phyloP scores from a whole-genome alignment of 2,888 invertebrate species.

The Lottia gigantea region DNA sequence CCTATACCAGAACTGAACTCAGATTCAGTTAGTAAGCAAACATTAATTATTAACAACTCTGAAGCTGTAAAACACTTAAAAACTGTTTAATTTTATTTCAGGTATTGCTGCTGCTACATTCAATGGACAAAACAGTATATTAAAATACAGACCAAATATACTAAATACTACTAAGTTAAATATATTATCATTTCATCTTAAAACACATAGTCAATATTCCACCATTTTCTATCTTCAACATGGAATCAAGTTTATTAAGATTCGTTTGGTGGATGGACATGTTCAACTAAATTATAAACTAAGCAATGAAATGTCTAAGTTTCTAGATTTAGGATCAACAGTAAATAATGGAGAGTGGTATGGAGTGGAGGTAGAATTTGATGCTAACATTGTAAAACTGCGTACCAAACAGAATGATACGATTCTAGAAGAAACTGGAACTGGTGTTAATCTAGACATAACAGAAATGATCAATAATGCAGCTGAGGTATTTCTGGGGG shows the following conservation, averaged over 20 bases:
- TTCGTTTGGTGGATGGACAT: slow-evolving; percentile 39
- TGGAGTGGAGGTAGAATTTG: slow-evolving; percentile 30
- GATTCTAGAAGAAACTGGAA: slow-evolving; percentile 2
- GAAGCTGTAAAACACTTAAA: too few relatives aligned
- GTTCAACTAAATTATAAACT: slow-evolving; percentile 43
- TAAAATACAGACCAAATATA: slow-evolving; percentile 73
- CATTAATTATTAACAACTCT: too few relatives aligned
- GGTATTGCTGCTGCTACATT: slow-evolving; percentile 86
- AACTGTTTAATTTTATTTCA: slow-evolving; percentile 31
- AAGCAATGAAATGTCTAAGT: slow-evolving; percentile 23
- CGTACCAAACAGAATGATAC: slow-evolving; percentile 25
- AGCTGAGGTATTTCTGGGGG: slow-evolving; percentile 24
- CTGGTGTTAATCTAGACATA: slow-evolving; percentile 5
- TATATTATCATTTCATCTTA: slow-evolving; percentile 66
- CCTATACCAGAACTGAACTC: too few relatives aligned
- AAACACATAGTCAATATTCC: slow-evolving; percentile 74
- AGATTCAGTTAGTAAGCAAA: too few relatives aligned
- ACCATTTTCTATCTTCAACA: slow-evolving; percentile 77
- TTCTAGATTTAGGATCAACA: slow-evolving; percentile 15
- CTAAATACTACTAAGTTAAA: slow-evolving; percentile 73
- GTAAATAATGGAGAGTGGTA: slow-evolving; percentile 49
- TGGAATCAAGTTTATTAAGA: slow-evolving; percentile 39
- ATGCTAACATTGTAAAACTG: slow-evolving; percentile 26
- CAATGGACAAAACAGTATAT: slow-evolving; percentile 78
- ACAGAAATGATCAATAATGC: slow-evolving; percentile 22